Evolutionary conservation across 2,888 invertebrate species (phyloP), one percentile per base, ranked within the genome.

Genomic region (Parnassius orleans): DNA sequence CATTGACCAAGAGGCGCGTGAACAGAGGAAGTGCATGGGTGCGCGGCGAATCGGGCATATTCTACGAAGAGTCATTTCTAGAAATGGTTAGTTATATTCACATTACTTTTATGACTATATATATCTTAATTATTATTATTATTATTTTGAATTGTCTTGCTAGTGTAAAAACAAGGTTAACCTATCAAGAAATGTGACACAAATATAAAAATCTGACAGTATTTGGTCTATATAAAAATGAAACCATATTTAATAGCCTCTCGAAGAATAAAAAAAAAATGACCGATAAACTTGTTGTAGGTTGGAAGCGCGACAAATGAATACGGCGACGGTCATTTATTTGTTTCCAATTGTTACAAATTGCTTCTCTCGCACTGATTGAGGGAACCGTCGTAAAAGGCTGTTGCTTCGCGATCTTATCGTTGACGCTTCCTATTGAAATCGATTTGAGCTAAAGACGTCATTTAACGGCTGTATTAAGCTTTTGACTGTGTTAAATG

Each of bases 21-120:
- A 87, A 69, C 88, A 90, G 75, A 81, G 84, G 69, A 87, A 86
- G 70, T 91, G 91, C 64, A 75, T 90, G 80, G 91, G 91, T n/a
- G 91, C 91, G 10, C 75, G 89, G 1, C 83, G 91, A 43, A 80
- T 91, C 66, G 90, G 91, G 2, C 89, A 91, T 65, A 65, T 91
- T 76, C 78, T 91, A 58, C 77, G 90, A 63, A 77, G 91, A 66
- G 91, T 91, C 64, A 86, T 91, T 69, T 91, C 91, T 72, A 83
- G 90, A 81, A 90, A 90, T 73, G 91, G 91, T 91, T 74, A 89
- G 91, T 10, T n/a, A 7, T 14, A 14, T 48, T 48, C 33, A 33
- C 33, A 33, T 33, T 33, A 33, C 7, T 33, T 33, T 33, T 1
- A 33, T 33, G 33, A 33, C 33, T 33, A 33, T 33, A 33, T 33